Conservation (phyloP, 1,140 invertebrate species). For the Dendrolimus kikuchii region DNA sequence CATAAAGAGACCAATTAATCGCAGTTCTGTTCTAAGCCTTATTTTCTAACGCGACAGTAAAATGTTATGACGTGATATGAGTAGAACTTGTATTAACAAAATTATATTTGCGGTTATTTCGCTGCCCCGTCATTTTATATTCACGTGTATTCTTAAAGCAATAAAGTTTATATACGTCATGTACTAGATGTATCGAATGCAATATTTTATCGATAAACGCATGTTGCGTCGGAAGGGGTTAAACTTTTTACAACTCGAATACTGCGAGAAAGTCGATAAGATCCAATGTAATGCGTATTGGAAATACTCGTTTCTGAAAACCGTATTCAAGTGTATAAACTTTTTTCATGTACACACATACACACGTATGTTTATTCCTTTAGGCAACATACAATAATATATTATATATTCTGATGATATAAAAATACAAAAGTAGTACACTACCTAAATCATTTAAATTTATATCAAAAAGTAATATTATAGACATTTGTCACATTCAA, state of each 20-base stretch:
- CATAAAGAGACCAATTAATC: no score
- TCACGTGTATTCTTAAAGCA: conserved; percentile 13
- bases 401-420: no score
- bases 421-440: no score
- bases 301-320: conserved; percentile 15
- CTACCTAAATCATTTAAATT: no score
- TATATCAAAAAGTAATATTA: no score
- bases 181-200: conserved; percentile 5
- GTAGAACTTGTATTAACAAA: conserved; percentile 32
- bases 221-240: conserved; percentile 40
- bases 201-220: conserved; percentile 23
- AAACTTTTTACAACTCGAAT: conserved; percentile 56
- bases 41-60: conserved; percentile 37
- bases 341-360: not conserved
- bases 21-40: conserved; percentile 12
- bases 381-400: not conserved
- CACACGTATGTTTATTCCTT: not conserved
- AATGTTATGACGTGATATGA: conserved; percentile 56
- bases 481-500: no score
- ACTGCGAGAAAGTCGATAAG: conserved; percentile 49
- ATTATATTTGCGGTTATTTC: conserved; percentile 10
- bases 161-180: conserved; percentile 5
- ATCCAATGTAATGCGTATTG: conserved; percentile 21
- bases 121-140: conserved; percentile 6
- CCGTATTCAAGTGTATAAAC: conserved; percentile 7